phyloP scores from a whole-genome alignment of 2,113 vertebrate species.

The Sylvietta virens region DNA sequence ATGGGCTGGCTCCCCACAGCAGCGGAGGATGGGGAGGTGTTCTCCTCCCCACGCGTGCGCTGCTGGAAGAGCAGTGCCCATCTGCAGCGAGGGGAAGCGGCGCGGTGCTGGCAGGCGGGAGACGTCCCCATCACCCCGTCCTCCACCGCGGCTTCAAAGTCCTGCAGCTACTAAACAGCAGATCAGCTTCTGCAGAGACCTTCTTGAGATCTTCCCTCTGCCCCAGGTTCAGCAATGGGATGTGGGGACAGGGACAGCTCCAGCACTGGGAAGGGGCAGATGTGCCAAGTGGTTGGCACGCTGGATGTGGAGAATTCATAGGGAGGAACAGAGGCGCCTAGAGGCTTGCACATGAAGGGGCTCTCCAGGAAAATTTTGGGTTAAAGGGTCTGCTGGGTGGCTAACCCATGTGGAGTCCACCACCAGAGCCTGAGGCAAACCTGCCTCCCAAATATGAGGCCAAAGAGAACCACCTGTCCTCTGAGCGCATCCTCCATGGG shows the following conservation, averaged over 20 bases:
- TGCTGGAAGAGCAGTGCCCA: not conserved
- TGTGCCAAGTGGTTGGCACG: not conserved
- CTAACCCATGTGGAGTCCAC: not conserved
- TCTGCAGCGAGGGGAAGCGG: not conserved
- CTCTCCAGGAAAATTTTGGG: not conserved
- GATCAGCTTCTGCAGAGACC: not conserved
- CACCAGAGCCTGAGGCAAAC: not conserved
- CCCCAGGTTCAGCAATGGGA: not conserved
- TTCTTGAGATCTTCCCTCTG: not conserved
- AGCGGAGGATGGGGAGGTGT: not conserved
- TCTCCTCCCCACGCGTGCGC: not conserved
- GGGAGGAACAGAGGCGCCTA: not conserved
- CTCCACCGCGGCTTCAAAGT: rapidly evolving
- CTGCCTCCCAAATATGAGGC: not conserved
- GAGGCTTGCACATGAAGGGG: rapidly evolving
- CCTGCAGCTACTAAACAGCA: not conserved
- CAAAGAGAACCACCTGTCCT: not conserved
- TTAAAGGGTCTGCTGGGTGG: not conserved
- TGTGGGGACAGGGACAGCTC: not conserved
- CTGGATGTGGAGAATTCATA: not conserved
- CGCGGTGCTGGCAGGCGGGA: not conserved
- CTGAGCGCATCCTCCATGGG: not conserved
- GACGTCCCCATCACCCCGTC: not conserved
- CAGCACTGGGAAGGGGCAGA: not conserved
- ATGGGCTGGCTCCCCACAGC: not conserved